Conservation (phyloP, 2,797 vertebrate species). For the Liparis tanakae region DNA sequence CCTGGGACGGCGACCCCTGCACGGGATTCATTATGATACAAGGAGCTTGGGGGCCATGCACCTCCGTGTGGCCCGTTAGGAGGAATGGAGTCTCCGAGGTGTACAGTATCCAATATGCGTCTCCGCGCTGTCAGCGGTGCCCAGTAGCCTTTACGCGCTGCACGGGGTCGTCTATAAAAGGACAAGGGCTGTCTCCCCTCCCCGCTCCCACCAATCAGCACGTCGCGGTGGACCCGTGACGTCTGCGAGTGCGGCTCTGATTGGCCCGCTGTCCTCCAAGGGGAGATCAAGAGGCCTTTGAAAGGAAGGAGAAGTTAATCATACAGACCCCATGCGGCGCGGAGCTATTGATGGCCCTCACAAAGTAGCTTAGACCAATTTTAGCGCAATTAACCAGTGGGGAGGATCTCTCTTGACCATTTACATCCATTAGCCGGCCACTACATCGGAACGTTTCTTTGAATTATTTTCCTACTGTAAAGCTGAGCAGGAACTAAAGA, state of each 20-base stretch:
- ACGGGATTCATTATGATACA: conserved; percentile 81
- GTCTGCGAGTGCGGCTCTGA: conserved; percentile 58
- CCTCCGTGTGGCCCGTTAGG: conserved; percentile 64
- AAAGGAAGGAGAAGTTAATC: conserved; percentile 86
- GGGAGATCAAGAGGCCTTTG: conserved; percentile 81
- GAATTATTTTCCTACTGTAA: conserved; percentile 48
- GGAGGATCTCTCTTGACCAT: conserved; percentile 77
- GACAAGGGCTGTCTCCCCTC: conserved; percentile 69
- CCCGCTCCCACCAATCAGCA: conserved; percentile 80
- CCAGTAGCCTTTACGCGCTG: conserved; percentile 62
- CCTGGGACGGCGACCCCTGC: conserved; percentile 77
- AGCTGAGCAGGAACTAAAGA: conserved; percentile 21
- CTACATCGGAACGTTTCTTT: conserved; percentile 60
- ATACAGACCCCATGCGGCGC: conserved; percentile 84
- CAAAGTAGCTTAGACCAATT: conserved; percentile 82
- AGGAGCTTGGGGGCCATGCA: conserved; percentile 84
- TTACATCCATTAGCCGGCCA: conserved; percentile 73
- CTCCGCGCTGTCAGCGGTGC: conserved; percentile 58
- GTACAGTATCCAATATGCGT: conserved; percentile 59
- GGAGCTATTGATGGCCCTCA: conserved; percentile 80
- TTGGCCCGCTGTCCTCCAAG: conserved; percentile 74
- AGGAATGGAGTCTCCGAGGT: conserved; percentile 52
- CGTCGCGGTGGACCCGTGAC: conserved; percentile 62
- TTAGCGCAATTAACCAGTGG: conserved; percentile 85
- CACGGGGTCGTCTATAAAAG: conserved; percentile 80